phyloP scores from a whole-genome alignment of 2,888 invertebrate genomes.

The Trilocha varians region DNA sequence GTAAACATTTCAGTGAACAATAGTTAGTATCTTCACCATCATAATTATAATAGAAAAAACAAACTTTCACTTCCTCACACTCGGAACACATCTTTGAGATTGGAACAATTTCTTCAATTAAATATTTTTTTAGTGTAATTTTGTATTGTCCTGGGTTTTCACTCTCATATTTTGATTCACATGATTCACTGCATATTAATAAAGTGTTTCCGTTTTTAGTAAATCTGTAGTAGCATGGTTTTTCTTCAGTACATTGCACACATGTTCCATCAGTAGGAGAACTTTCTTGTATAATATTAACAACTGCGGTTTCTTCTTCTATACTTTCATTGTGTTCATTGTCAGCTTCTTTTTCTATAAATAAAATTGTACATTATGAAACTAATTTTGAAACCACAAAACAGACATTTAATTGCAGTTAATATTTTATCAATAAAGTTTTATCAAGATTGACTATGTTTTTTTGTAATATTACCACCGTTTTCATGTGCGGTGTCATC shows the following conservation, averaged over 20 bases:
- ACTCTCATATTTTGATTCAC: conserved; percentile 56
- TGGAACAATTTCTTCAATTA: conserved; percentile 53
- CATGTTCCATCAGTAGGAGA: conserved; percentile 48
- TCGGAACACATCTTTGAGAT: conserved; percentile 43
- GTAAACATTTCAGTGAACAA: conserved; percentile 69
- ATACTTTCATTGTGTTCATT: conserved; percentile 64
- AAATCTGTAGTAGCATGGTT: conserved; percentile 44
- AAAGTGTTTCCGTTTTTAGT: conserved; percentile 35
- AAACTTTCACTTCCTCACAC: conserved; percentile 55
- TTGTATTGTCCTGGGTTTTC: conserved; percentile 42
- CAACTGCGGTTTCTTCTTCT: conserved; percentile 39
- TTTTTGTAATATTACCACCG: no score
- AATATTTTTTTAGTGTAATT: conserved; percentile 44
- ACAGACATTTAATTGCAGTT: no score
- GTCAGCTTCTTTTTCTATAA: conserved; percentile 65
- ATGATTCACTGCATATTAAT: conserved; percentile 63
- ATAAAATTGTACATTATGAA: neutral
- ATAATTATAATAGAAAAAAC: conserved; percentile 60
- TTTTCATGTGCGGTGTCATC: conserved; percentile 42
- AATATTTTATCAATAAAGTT: no score
- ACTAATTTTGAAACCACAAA: no score
- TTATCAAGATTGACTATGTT: no score
- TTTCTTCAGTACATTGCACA: conserved; percentile 49
- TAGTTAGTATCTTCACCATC: conserved; percentile 64
- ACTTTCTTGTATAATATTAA: conserved; percentile 54